A percentile compares a stretch with the other conserved stretches of the same genome.
Conservation (phyloP, 2,888 invertebrate species). For the Cephus spinipes region DNA sequence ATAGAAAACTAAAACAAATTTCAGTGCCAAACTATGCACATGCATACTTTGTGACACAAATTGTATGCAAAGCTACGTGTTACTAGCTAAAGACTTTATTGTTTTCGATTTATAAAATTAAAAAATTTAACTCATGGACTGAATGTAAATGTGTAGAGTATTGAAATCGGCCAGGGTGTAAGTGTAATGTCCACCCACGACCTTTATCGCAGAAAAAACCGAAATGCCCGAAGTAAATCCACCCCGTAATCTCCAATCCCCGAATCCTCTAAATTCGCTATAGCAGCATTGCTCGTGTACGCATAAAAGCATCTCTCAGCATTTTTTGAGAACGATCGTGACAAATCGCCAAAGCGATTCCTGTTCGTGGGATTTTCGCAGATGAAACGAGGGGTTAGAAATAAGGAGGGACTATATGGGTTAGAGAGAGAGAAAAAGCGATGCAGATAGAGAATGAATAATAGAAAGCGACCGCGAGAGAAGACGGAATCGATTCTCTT, state of each 20-base stretch:
- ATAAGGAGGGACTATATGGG: constrained; percentile 20
- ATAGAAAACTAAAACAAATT: too few relatives aligned
- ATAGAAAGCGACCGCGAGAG: background rate
- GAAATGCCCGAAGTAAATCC: background rate
- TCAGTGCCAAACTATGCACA: too few relatives aligned
- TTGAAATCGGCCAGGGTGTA: too few relatives aligned
- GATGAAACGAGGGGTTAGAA: background rate
- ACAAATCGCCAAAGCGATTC: constrained; percentile 45
- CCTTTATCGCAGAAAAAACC: background rate
- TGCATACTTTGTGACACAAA: too few relatives aligned
- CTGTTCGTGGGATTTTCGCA: constrained; percentile 13
- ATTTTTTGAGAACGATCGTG: constrained; percentile 26
- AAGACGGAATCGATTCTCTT: constrained; percentile 19
- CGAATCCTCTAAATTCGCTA: background rate
- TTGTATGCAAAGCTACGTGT: too few relatives aligned
- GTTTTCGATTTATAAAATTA: too few relatives aligned
- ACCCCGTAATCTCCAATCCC: background rate
- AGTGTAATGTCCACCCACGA: too few relatives aligned
- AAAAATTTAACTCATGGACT: too few relatives aligned
- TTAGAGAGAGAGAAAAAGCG: constrained; percentile 2
- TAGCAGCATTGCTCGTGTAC: background rate
- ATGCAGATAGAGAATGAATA: background rate
- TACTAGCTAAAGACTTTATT: too few relatives aligned
- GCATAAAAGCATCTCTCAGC: background rate
- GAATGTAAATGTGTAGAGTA: too few relatives aligned